These are phyloP conservation scores for Eristalis pertinax DNA, from an alignment of 2,888 invertebrate genomes.

Conservation along the genomic window DNA sequence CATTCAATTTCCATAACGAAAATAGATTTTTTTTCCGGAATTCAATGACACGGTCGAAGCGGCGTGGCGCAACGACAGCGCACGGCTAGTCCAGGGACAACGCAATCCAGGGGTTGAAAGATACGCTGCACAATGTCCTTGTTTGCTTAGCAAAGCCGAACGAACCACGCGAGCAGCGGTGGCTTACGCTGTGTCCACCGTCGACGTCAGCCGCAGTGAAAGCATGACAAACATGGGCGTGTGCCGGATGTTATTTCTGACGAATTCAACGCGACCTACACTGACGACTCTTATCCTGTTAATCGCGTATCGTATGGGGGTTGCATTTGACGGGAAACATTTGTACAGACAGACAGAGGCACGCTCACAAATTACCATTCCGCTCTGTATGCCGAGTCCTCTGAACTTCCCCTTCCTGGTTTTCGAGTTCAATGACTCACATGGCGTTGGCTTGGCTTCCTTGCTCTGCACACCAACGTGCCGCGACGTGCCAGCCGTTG, in stretches of 20 bases:
- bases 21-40: slow-evolving; percentile 45
- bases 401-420: slow-evolving; percentile 56
- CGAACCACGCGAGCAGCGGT: slow-evolving; percentile 32
- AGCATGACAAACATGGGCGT: slow-evolving; percentile 61
- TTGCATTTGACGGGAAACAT: slow-evolving; percentile 54
- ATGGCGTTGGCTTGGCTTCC: slow-evolving; percentile 21
- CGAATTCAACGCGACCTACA: slow-evolving; percentile 66
- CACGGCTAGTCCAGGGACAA: background rate
- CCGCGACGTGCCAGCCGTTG: slow-evolving; percentile 1
- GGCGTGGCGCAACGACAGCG: background rate
- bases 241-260: slow-evolving; percentile 68
- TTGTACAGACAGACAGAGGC: slow-evolving; percentile 37
- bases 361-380: slow-evolving; percentile 36
- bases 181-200: slow-evolving; percentile 12
- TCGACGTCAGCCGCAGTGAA: slow-evolving; percentile 14
- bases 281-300: slow-evolving; percentile 69
- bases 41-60: background rate
- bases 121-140: slow-evolving; percentile 33
- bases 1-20: slow-evolving; percentile 49
- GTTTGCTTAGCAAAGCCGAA: slow-evolving; percentile 17
- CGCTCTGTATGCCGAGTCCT: slow-evolving; percentile 43
- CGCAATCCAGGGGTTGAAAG: slow-evolving; percentile 10
- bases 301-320: slow-evolving; percentile 55
- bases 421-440: slow-evolving; percentile 63
- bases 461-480: background rate